Conservation (phyloP, 2,113 vertebrate genomes). For the Ascaphus truei region DNA sequence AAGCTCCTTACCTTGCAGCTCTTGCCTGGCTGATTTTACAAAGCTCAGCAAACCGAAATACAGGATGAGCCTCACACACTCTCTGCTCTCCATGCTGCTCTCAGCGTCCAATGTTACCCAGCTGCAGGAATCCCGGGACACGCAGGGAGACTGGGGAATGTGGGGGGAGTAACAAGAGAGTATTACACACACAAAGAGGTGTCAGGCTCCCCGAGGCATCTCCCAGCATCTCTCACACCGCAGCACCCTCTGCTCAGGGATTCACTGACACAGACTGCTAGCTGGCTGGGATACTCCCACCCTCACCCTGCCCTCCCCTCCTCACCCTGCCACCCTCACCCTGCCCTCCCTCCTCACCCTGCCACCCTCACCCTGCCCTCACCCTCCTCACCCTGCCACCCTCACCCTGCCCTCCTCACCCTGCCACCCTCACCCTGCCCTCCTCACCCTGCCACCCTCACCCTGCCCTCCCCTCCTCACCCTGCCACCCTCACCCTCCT, state of each 20-base stretch:
- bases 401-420: background rate
- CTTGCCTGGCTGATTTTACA: slow-evolving; percentile 44
- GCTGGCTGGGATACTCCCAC: too few species aligned
- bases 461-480: too few species aligned
- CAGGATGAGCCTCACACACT: background rate
- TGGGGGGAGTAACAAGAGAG: background rate
- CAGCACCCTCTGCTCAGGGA: background rate
- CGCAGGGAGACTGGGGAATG: background rate
- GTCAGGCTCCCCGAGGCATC: slow-evolving; percentile 35
- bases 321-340: too few species aligned
- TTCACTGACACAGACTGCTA: background rate
- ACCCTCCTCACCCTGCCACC: background rate
- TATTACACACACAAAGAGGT: slow-evolving; percentile 7
- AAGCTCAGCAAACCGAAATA: slow-evolving; percentile 44
- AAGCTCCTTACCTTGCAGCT: slow-evolving; percentile 58
- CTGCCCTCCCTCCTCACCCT: background rate
- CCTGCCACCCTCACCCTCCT: too few species aligned
- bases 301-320: too few species aligned
- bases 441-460: too few species aligned
- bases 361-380: background rate
- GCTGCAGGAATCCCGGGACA: background rate
- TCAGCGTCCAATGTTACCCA: slow-evolving; percentile 1
- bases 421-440: too few species aligned
- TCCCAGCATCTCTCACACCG: background rate
- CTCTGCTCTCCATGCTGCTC: background rate